Evolutionary conservation across 1,140 invertebrate genomes (phyloP), one percentile per base, ranked within the genome.

Genomic region (Homarus americanus): DNA sequence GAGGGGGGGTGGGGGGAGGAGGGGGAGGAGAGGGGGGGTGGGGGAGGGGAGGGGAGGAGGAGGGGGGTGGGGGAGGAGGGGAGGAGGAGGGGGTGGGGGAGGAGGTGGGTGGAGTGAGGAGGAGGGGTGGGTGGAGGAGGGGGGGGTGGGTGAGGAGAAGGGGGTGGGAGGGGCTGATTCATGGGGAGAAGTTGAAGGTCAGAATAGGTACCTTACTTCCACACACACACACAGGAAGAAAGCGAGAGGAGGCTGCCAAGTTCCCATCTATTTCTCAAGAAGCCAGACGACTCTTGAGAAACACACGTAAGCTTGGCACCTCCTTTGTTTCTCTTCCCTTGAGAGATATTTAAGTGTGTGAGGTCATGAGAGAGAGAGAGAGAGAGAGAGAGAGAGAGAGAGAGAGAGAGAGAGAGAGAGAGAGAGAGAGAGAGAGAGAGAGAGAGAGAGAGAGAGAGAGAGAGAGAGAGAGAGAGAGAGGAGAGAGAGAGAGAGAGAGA

Each of bases 401-500:
- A 32, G 63, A 28, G 12, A 66, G 63, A 28, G 63, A 63, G 53
- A 63, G 53, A 63, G 53, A 10, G 9, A 63, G 53, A 63, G 53
- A 63, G 53, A 63, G 53, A 28, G 12, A 66, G n/a, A 4, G 3
- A 28, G 53, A 66, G 63, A 32, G 20, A 28, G n/a, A 63, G 53
- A 63, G 53, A 63, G 53, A 63, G 10, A 63, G 53, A 63, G 53
- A 63, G 53, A 63, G 53, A 63, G 53, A 63, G 53, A 63, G 53
- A 63, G n/a, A 66, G 24, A 66, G 63, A 66, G 63, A 66, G 63
- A 66, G 63, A n/a, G n/a, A 66, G n/a, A 66, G 24, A 66, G 24
- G 3, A 66, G 63, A 66, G 63, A n/a, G n/a, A 66, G 63, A 28
- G 63, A 66, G 63, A 66, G 63, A 66, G 63, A 66, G 63, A 66